phyloP scores from a whole-genome alignment of 2,888 invertebrate genomes.

The Heliconius aoede region DNA sequence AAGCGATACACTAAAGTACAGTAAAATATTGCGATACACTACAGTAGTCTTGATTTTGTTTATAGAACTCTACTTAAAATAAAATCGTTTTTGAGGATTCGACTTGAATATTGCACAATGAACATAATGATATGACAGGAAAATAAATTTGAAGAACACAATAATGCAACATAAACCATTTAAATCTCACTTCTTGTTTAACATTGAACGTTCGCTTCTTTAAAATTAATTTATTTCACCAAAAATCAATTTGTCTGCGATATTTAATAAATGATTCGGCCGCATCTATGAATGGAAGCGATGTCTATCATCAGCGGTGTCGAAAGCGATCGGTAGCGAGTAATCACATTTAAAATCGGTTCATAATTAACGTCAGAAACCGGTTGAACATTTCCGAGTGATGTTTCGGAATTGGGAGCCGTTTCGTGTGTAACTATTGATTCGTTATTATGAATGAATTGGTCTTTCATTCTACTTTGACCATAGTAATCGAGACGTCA shows the following conservation, averaged over 20 bases:
- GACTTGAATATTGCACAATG: constrained; percentile 61
- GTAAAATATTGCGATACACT: constrained; percentile 60
- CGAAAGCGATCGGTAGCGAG: constrained; percentile 75
- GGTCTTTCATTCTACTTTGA: constrained; percentile 68
- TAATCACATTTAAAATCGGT: constrained; percentile 76
- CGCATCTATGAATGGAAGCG: constrained; percentile 72
- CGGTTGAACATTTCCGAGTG: constrained; percentile 67
- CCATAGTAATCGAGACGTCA: constrained; percentile 62
- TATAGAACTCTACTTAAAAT: constrained; percentile 64
- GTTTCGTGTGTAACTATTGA: constrained; percentile 62
- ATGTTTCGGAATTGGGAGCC: constrained; percentile 71
- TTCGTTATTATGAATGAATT: constrained; percentile 81
- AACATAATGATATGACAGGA: constrained; percentile 68
- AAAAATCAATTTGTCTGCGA: constrained; percentile 41
- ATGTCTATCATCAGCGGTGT: constrained; percentile 67
- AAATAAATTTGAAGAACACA: constrained; percentile 50
- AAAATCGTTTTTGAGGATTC: constrained; percentile 59
- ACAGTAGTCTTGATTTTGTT: constrained; percentile 73
- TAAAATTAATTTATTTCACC: constrained; percentile 26
- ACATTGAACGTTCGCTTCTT: constrained; percentile 20
- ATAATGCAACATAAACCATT: constrained; percentile 40
- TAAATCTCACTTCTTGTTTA: constrained; percentile 29
- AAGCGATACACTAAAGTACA: constrained; percentile 62
- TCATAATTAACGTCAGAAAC: constrained; percentile 77
- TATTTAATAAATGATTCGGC: constrained; percentile 67